Percentiles rank a stretch among this genome's conserved stretches.
Conservation (phyloP, 2,888 invertebrate species). For the Cephus pygmeus region DNA sequence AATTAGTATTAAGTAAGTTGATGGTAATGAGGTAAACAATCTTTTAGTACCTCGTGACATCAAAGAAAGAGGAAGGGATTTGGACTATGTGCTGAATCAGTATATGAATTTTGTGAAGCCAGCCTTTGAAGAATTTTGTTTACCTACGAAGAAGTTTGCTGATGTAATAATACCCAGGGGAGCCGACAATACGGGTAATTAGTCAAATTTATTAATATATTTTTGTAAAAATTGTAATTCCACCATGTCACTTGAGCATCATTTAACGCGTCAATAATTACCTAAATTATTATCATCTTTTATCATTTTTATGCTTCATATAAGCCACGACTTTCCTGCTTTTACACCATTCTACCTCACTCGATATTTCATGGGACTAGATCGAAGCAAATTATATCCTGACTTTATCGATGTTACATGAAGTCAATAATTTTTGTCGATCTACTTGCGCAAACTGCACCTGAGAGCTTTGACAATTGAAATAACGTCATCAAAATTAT, state of each 20-base stretch:
- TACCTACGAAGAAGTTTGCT: constrained; percentile 99
- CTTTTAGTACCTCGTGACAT: constrained; percentile 92
- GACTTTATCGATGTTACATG: too few species aligned
- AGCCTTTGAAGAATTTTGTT: constrained; percentile 99
- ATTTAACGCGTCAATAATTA: neutral
- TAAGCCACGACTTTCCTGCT: neutral
- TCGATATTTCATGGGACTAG: neutral
- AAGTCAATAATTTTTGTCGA: neutral
- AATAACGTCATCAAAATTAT: neutral
- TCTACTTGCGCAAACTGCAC: neutral
- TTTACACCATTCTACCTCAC: neutral
- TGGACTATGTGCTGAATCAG: constrained; percentile 94
- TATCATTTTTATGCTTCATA: neutral
- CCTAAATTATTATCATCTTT: neutral
- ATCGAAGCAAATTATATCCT: neutral
- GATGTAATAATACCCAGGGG: constrained; percentile 99
- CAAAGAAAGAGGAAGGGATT: constrained; percentile 91
- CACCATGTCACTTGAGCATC: neutral
- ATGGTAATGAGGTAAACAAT: neutral
- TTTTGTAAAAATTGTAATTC: neutral
- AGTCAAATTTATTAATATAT: neutral
- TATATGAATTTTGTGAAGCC: constrained; percentile 99
- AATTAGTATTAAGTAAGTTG: neutral
- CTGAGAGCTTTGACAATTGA: neutral
- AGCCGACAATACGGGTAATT: constrained; percentile 93